These are phyloP conservation scores for Gallinago media DNA, from an alignment of 2,113 vertebrate species.

Conservation along the genomic window DNA sequence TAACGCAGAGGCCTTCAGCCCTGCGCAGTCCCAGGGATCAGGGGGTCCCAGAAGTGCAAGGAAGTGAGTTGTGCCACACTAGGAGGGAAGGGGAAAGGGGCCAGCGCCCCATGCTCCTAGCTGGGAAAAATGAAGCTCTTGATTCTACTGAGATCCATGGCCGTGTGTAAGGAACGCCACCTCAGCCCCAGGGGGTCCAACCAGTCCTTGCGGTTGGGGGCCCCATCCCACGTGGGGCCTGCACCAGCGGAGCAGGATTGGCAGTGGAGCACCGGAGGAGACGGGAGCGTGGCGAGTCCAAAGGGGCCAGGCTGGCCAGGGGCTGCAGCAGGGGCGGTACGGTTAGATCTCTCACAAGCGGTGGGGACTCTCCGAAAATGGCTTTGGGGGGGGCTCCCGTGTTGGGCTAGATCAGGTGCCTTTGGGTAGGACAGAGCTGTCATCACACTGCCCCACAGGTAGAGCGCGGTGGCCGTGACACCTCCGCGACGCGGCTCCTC, in stretches of 20 bases:
- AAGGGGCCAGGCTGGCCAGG: neutral
- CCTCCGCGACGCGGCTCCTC: neutral
- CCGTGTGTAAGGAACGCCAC: conserved; percentile 70
- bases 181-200: conserved; percentile 53
- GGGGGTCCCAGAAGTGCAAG: conserved; percentile 1
- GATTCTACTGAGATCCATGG: conserved; percentile 75
- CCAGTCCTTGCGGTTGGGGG: neutral
- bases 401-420: conserved; percentile 16
- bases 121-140: conserved; percentile 81
- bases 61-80: conserved; percentile 47
- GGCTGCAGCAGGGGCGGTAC: conserved; percentile 3
- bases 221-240: neutral
- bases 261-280: neutral
- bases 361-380: conserved; percentile 52
- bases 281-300: neutral
- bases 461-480: conserved; percentile 71
- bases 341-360: conserved; percentile 78
- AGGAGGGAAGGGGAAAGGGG: neutral
- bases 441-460: conserved; percentile 87
- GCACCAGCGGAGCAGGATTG: neutral
- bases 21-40: neutral
- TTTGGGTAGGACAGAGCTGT: conserved; percentile 77
- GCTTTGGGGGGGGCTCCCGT: neutral
- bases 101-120: conserved; percentile 33
- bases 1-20: neutral